A percentile compares a stretch with the other conserved stretches of the same genome.
Conservation (phyloP, 2,113 vertebrate species). For the Cynopterus brachyotis region DNA sequence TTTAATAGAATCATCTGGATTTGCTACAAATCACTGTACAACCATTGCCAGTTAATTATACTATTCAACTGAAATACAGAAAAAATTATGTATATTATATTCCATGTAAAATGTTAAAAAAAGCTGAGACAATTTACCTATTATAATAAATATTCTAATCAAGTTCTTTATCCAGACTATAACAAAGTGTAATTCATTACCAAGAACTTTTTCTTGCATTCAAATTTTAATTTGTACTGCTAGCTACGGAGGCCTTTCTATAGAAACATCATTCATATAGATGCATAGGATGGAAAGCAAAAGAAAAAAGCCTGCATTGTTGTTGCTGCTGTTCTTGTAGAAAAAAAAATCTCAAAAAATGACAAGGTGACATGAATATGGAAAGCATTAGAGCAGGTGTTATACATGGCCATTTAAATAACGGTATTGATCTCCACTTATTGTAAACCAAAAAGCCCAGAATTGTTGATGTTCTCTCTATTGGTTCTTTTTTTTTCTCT, state of each 20-base stretch:
- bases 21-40: not conserved
- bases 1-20: not conserved
- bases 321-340: conserved; percentile 29
- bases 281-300: not conserved
- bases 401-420: conserved; percentile 48
- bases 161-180: not conserved
- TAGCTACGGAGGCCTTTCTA: not conserved
- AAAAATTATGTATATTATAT: not conserved
- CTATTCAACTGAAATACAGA: not conserved
- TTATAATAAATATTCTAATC: not conserved
- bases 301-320: not conserved
- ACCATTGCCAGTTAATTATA: not conserved
- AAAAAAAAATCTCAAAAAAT: conserved; percentile 20
- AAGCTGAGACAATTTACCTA: not conserved
- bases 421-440: conserved; percentile 63
- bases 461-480: conserved; percentile 38
- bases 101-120: not conserved
- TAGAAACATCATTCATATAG: not conserved
- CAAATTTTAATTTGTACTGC: not conserved
- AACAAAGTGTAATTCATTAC: not conserved
- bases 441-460: conserved; percentile 39
- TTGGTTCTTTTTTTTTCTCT: conserved; percentile 53
- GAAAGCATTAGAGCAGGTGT: conserved; percentile 44
- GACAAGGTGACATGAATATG: not conserved
- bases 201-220: not conserved